These are phyloP conservation scores for Hippopotamyrus pictus DNA, from an alignment of 2,797 vertebrate genomes.

Conservation along the genomic window DNA sequence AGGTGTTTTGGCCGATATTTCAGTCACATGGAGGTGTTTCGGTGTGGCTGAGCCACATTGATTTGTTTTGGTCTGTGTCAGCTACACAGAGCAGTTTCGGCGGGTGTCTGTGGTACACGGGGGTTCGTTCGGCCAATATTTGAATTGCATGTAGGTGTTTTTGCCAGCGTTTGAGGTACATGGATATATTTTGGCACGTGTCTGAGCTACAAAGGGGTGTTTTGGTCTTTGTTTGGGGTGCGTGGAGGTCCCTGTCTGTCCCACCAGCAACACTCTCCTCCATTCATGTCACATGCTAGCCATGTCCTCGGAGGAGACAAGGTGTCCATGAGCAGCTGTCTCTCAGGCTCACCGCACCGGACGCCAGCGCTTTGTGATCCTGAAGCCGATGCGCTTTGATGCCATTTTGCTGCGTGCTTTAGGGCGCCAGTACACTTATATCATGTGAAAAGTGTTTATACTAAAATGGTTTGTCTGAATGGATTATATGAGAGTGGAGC, in stretches of 20 bases:
- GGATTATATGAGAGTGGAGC: background rate
- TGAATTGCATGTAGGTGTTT: background rate
- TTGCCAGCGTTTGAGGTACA: background rate
- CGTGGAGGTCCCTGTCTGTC: background rate
- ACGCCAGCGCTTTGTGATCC: background rate
- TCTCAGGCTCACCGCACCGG: background rate
- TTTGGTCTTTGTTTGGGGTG: background rate
- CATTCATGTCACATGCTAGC: background rate
- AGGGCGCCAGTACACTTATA: background rate
- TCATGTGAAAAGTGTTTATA: background rate
- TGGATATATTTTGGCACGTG: background rate
- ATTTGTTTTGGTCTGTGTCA: background rate
- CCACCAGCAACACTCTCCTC: background rate
- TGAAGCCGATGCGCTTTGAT: background rate
- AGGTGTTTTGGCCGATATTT: background rate
- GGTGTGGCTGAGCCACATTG: background rate
- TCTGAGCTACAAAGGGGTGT: background rate
- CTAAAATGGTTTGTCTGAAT: background rate
- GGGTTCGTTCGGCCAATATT: background rate
- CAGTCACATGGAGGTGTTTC: background rate
- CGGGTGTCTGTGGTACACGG: background rate
- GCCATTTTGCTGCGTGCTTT: background rate
- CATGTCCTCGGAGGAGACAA: background rate
- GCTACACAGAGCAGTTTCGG: background rate
- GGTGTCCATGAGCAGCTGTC: background rate